Percentiles rank a stretch among this genome's conserved stretches.
phyloP scores from a whole-genome alignment of 2,113 vertebrate genomes.

The Myotis lucifugus region DNA sequence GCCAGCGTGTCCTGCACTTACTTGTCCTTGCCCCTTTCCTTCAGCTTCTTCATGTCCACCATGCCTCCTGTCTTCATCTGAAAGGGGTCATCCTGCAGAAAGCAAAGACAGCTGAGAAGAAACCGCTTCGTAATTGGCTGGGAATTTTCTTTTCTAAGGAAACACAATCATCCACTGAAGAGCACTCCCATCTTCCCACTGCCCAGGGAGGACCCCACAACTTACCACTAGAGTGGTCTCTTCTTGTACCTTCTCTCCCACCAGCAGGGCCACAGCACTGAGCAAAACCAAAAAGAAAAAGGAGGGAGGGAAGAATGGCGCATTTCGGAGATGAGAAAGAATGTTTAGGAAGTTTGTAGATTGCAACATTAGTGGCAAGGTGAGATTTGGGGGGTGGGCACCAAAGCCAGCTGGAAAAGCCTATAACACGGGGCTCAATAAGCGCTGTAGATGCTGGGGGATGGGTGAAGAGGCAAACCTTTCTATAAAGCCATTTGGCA shows the following conservation, averaged over 20 bases:
- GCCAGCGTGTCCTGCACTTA: conserved; percentile 72
- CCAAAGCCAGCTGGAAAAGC: not conserved
- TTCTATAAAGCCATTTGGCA: not conserved
- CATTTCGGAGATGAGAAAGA: not conserved
- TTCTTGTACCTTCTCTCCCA: conserved; percentile 94
- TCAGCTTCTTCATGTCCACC: conserved; percentile 98
- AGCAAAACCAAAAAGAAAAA: not conserved
- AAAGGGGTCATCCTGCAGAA: conserved; percentile 94
- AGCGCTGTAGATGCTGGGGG: not conserved
- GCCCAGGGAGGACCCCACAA: not conserved
- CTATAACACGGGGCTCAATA: not conserved
- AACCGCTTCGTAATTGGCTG: not conserved
- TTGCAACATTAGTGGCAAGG: not conserved
- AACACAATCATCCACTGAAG: not conserved
- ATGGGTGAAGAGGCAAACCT: not conserved
- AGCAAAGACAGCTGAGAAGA: not conserved
- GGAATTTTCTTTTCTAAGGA: not conserved
- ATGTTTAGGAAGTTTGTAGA: not conserved
- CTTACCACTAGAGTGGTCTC: conserved; percentile 87
- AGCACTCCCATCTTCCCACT: not conserved
- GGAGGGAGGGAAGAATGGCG: not conserved
- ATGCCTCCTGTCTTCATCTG: conserved; percentile 97
- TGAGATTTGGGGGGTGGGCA: not conserved
- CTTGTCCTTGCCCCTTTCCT: conserved; percentile 95
- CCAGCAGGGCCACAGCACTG: conserved; percentile 92